phyloP scores from a whole-genome alignment of 2,888 invertebrate genomes.

The Drosophila phalerata region DNA sequence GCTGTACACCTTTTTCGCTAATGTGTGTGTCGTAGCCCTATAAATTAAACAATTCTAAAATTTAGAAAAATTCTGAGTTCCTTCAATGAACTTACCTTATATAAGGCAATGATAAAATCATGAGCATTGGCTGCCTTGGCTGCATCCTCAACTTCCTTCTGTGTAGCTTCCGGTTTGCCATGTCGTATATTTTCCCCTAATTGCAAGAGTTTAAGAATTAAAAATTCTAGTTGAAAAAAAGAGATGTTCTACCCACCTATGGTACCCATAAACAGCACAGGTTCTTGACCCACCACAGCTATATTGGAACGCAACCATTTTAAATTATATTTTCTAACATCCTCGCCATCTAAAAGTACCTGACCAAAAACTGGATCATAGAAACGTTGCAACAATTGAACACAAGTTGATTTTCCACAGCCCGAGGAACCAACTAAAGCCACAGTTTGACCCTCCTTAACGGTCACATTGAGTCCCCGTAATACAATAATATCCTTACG shows the following conservation, averaged over 20 bases:
- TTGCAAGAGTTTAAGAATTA: too few relatives aligned
- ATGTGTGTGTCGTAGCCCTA: conserved; percentile 92
- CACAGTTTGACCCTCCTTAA: conserved; percentile 89
- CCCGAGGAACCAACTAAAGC: conserved; percentile 91
- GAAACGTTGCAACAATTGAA: conserved; percentile 89
- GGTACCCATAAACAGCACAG: conserved; percentile 92
- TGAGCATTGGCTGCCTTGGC: conserved; percentile 91
- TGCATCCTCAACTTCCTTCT: conserved; percentile 89
- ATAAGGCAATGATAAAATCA: conserved; percentile 90
- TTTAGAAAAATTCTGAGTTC: neutral
- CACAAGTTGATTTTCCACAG: conserved; percentile 93
- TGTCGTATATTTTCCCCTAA: conserved; percentile 88
- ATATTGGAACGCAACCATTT: conserved; percentile 91
- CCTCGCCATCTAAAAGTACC: conserved; percentile 87
- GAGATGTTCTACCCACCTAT: conserved; percentile 85
- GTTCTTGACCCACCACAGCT: conserved; percentile 95
- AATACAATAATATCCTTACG: conserved; percentile 90
- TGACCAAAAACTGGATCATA: conserved; percentile 88
- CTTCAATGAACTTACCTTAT: conserved; percentile 86
- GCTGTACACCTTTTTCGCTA: conserved; percentile 91
- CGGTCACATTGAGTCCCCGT: conserved; percentile 88
- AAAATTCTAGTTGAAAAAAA: neutral
- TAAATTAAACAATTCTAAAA: neutral
- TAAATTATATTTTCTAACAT: conserved; percentile 90
- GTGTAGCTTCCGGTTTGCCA: conserved; percentile 89